phyloP scores from a whole-genome alignment of 2,888 invertebrate genomes.

The Sympetrum striolatum region DNA sequence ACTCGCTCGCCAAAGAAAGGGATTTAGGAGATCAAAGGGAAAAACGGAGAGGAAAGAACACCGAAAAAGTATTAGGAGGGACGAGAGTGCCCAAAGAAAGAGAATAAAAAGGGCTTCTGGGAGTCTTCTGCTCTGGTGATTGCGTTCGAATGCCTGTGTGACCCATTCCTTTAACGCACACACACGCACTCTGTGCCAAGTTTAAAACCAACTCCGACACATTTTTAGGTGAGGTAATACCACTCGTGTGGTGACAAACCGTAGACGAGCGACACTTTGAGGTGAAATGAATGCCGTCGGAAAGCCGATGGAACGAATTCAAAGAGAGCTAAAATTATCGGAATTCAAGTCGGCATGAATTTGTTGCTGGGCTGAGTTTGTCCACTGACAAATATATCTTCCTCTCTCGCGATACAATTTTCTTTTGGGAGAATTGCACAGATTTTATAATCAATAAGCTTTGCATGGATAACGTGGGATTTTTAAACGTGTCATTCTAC shows the following conservation, averaged over 20 bases:
- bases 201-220: neutral
- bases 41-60: neutral
- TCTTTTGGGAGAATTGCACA: too few species aligned
- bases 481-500: too few species aligned
- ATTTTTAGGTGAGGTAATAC: neutral
- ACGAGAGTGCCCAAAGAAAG: neutral
- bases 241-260: neutral
- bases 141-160: conserved; percentile 1
- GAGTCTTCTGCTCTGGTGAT: conserved; percentile 32
- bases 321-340: too few species aligned
- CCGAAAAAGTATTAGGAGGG: conserved; percentile 5
- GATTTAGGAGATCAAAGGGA: neutral
- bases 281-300: too few species aligned
- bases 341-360: too few species aligned
- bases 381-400: too few species aligned
- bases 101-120: neutral
- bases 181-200: neutral
- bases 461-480: too few species aligned
- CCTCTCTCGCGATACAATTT: too few species aligned
- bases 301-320: too few species aligned
- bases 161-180: neutral
- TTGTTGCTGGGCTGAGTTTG: too few species aligned
- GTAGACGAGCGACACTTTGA: neutral
- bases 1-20: neutral
- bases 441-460: too few species aligned